Evolutionary conservation across 2,797 vertebrate genomes (phyloP).

Genomic region (Lacerta viridis): DNA sequence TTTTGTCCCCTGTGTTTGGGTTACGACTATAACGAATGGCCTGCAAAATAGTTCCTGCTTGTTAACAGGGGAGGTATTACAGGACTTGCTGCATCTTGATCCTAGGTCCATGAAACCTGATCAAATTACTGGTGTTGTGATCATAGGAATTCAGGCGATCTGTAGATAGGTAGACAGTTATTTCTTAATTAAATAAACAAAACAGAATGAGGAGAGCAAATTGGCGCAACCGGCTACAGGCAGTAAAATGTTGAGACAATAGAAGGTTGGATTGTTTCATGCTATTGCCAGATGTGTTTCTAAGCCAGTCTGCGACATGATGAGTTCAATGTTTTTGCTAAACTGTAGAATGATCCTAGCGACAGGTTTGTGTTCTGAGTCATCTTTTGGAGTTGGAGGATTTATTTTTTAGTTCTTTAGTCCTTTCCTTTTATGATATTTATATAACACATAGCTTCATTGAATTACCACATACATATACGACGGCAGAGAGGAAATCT

Average conservation of each 20-base stretch:
- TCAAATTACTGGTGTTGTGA: neutral
- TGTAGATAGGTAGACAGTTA: too few species aligned
- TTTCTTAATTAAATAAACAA: neutral
- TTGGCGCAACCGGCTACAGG: neutral
- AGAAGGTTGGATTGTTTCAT: constrained; percentile 2
- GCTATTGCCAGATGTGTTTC: neutral
- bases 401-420: constrained; percentile 42
- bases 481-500: constrained; percentile 13
- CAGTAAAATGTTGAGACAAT: constrained; percentile 32
- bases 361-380: constrained; percentile 37
- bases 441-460: neutral
- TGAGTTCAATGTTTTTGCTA: constrained; percentile 19
- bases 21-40: neutral
- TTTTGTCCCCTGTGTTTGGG: neutral
- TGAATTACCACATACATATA: neutral
- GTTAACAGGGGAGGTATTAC: constrained; percentile 38
- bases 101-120: neutral
- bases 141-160: neutral
- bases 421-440: constrained; percentile 31
- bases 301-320: constrained; percentile 21
- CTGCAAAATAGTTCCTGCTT: neutral
- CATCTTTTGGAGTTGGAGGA: constrained; percentile 17
- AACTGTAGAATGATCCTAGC: constrained; percentile 6
- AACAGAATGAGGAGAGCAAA: neutral
- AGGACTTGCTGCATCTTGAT: neutral